Base-by-base conservation (phyloP, 2,888 invertebrate genomes). In the Tillus elongatus region DNA sequence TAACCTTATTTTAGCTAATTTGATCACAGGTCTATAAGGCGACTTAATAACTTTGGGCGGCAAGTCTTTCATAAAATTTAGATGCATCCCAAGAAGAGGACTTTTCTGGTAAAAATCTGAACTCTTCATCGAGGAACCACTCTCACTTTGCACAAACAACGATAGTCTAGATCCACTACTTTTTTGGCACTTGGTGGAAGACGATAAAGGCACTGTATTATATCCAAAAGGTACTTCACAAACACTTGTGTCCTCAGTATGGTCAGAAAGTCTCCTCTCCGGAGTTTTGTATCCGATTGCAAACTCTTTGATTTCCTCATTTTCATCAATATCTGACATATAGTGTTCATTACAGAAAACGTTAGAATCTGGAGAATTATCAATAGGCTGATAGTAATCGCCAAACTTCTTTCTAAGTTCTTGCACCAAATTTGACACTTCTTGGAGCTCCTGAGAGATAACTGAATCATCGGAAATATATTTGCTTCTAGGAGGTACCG, bases 301-400 rank as follows among this genome's bases (percentile, higher is more conserved):
- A 42, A 64, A 62, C 37, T 61, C 51, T 40, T 58, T 63, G 15
- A 61, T 60, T 38, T 63, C 63, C 45, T 64, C 64, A 40, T 64
- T 63, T 47, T 65, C 64, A 40, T 65, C 64, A 31, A 65, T 65
- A 39, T 65, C 64, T 4, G 63, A 64, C 44, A 65, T 65, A 49
- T 64, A 65, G 40, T 64, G 63, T 29, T 64, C 64, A 40, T 63
- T 64, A 41, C 53, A 59, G 42, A 54, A 61, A 1, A 59, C 49
- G 31, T 42, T 56, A 33, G 53, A 55, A 32, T 57, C 57, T 1
- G 57, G 57, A 2, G 53, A 53, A 3, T 40, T 32, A 32, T 51
- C 50, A n/a, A 9, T 8, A 8, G 30, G n/a, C 11, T 8, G 24
- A 19, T 19, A 19, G n/a, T 19, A 19, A n/a, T 19, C n/a, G 3